These are phyloP conservation scores for Poecilia wingei DNA, from an alignment of 2,797 vertebrate genomes.

Conservation along the genomic window DNA sequence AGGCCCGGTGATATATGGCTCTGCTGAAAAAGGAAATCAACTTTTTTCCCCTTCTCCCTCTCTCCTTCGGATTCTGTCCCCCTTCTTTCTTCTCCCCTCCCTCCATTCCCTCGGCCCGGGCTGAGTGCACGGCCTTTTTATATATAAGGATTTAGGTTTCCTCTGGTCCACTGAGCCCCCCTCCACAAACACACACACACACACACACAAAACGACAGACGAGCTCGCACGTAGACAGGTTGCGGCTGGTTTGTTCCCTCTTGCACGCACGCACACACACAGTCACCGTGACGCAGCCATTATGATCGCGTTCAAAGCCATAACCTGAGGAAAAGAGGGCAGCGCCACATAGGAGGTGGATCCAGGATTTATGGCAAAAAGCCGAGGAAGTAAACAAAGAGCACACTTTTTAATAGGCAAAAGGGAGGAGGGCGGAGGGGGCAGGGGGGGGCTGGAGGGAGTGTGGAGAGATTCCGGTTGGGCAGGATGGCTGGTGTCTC, in stretches of 20 bases:
- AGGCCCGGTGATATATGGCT: constrained; percentile 95
- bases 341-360: constrained; percentile 63
- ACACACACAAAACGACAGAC: constrained; percentile 36
- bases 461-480: constrained; percentile 61
- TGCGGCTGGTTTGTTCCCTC: constrained; percentile 52
- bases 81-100: constrained; percentile 56
- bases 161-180: constrained; percentile 73
- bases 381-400: constrained; percentile 78
- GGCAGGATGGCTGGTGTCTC: constrained; percentile 78
- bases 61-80: constrained; percentile 39
- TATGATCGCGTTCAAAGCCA: constrained; percentile 60
- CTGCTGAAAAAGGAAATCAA: constrained; percentile 96
- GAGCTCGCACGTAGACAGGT: constrained; percentile 62
- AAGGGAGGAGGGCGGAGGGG: background rate
- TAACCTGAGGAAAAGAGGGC: constrained; percentile 71
- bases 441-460: constrained; percentile 10
- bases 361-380: constrained; percentile 69
- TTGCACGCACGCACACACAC: constrained; percentile 35
- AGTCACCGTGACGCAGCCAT: constrained; percentile 61
- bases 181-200: background rate
- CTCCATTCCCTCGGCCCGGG: constrained; percentile 74
- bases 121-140: constrained; percentile 91
- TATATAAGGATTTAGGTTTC: constrained; percentile 96
- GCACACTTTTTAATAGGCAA: constrained; percentile 64
- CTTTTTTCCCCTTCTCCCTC: constrained; percentile 78